Evolutionary conservation across 2,797 vertebrate genomes (phyloP).

Genomic region (Monodelphis domestica): DNA sequence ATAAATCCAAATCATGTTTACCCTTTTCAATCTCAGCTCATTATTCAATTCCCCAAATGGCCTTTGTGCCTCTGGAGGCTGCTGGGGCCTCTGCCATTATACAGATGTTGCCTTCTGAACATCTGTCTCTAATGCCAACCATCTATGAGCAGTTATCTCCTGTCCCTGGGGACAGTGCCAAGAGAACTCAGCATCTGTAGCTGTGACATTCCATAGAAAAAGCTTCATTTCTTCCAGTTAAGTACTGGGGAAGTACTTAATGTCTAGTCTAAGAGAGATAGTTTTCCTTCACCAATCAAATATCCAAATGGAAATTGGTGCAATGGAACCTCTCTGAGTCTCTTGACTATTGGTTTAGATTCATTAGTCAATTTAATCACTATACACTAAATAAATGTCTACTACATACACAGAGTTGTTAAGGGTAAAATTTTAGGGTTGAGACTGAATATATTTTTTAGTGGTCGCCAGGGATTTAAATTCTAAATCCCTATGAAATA

Average conservation of each 20-base stretch:
- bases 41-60: slow-evolving; percentile 42
- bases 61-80: background rate
- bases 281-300: slow-evolving; percentile 51
- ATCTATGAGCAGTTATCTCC: slow-evolving; percentile 35
- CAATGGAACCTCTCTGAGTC: slow-evolving; percentile 13
- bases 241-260: slow-evolving; percentile 50
- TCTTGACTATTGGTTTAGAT: slow-evolving; percentile 70
- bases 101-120: slow-evolving; percentile 12
- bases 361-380: background rate
- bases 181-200: slow-evolving; percentile 12
- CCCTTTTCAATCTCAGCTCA: slow-evolving; percentile 15
- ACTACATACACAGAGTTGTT: too few relatives aligned
- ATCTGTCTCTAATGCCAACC: background rate
- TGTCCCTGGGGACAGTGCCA: slow-evolving; percentile 35
- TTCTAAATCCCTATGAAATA: too few relatives aligned
- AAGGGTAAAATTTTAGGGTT: too few relatives aligned
- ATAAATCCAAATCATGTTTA: slow-evolving; percentile 35
- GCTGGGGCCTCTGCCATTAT: background rate
- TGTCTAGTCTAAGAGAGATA: slow-evolving; percentile 48
- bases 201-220: background rate
- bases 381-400: background rate
- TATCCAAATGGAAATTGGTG: slow-evolving; percentile 58
- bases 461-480: too few relatives aligned
- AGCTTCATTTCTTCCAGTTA: slow-evolving; percentile 47
- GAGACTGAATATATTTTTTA: too few relatives aligned